Base-by-base conservation (phyloP, 2,888 invertebrate species). In the Junonia oenone region DNA sequence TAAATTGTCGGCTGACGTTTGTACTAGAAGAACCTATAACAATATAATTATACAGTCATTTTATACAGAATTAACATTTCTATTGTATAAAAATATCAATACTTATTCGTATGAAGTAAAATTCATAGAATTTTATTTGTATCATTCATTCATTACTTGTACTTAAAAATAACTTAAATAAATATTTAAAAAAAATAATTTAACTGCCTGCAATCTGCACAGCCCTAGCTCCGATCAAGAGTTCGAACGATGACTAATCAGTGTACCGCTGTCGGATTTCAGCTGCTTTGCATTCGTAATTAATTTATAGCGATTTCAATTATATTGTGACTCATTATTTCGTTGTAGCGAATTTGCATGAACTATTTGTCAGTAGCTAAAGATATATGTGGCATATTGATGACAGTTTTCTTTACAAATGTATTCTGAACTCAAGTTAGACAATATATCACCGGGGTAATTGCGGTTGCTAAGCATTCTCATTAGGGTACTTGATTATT, bases 231-330 rank as follows among this genome's bases (percentile, higher is more conserved):
- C n/a, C 19, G 40, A 51, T 51, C 45, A 51, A 51, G 48, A 50
- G 47, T 50, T 27, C 31, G 33, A 48, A 48, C 62, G 59, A 62
- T 63, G 68, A 67, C 63, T 67, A 68, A 68, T 69, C 64, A 61
- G 58, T 63, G 62, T 61, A 61, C 45, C 19, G 56, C 62, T 62
- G 65, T 65, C 62, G 50, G 52, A 63, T 64, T 65, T 63, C 64
- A 64, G 59, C 49, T 54, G 61, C 38, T 67, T 68, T 65, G 61
- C 61, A 65, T 66, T 61, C 50, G 55, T 63, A 68, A 67, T 68
- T 66, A 67, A 67, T 67, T 67, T 63, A 67, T 58, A 47, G 59
- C 58, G 40, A 40, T 58, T 49, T 56, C 58, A 61, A 61, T 61
- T 61, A 61, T 53, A 51, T 45, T 47, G 22, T 53, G 58, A 58